These are phyloP conservation scores for Riparia riparia DNA, from an alignment of 2,113 vertebrate genomes.

Conservation along the genomic window DNA sequence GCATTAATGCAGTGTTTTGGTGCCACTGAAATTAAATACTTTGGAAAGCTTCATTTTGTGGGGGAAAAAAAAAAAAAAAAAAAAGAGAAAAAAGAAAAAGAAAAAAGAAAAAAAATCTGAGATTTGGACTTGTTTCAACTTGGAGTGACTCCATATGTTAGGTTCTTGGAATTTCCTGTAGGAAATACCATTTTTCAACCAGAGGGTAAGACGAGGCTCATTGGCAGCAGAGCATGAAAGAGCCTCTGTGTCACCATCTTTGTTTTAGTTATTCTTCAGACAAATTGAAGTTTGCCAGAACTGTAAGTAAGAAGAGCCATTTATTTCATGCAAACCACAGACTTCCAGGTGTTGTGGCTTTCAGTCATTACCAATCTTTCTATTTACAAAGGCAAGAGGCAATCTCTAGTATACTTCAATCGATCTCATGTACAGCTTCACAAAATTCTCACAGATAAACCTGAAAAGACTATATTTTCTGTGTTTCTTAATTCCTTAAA, in stretches of 20 bases:
- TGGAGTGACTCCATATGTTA: constrained; percentile 12
- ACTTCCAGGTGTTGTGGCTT: not conserved
- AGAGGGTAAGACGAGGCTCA: not conserved
- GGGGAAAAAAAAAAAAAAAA: not conserved
- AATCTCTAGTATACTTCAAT: not conserved
- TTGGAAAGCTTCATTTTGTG: not conserved
- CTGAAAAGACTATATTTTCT: not conserved
- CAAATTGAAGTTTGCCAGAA: constrained; percentile 28
- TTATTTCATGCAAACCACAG: not conserved
- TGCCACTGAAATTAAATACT: not conserved
- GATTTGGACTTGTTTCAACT: constrained; percentile 38
- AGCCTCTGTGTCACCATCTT: constrained; percentile 50
- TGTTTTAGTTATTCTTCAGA: constrained; percentile 38
- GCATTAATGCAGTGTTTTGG: not conserved
- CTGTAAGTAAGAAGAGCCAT: not conserved
- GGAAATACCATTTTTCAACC: constrained; percentile 56
- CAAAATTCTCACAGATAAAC: not conserved
- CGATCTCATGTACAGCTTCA: not conserved
- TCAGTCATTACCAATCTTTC: not conserved
- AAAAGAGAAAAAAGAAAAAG: not conserved
- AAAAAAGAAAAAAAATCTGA: not conserved
- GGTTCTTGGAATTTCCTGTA: constrained; percentile 60
- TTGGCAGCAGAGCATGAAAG: constrained; percentile 29
- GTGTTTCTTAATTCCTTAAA: not conserved
- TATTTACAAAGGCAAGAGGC: not conserved